These are phyloP conservation scores for Centropristis striata DNA, from an alignment of 2,113 vertebrate species.

Conservation along the genomic window DNA sequence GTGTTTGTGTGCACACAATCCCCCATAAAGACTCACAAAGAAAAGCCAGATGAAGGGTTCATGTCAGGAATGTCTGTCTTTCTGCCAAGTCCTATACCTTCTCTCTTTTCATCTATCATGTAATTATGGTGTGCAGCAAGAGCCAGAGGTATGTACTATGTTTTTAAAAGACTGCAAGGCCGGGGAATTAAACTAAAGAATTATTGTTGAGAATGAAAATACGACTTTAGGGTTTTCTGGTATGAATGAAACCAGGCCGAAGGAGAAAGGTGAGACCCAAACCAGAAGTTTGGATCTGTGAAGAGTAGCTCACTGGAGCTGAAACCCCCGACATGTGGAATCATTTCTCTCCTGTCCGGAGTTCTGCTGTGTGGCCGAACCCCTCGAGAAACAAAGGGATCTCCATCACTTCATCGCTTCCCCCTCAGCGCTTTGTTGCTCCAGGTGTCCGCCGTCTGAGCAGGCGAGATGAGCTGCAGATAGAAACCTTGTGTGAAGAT, in stretches of 20 bases:
- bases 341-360: conserved; percentile 44
- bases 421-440: conserved; percentile 48
- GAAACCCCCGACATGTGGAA: conserved; percentile 48
- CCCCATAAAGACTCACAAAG: conserved; percentile 36
- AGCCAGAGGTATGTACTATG: conserved; percentile 58
- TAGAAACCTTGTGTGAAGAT: conserved; percentile 29
- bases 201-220: conserved; percentile 30
- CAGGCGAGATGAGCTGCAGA: conserved; percentile 45
- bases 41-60: conserved; percentile 60
- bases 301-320: conserved; percentile 12
- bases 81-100: conserved; percentile 68
- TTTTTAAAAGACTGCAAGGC: conserved; percentile 19
- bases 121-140: conserved; percentile 64
- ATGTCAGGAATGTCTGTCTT: conserved; percentile 63
- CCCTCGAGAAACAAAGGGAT: conserved; percentile 54
- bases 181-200: conserved; percentile 34
- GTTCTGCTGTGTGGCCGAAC: conserved; percentile 34
- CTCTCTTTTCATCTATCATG: conserved; percentile 53
- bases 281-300: conserved; percentile 1
- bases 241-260: conserved; percentile 3
- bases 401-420: conserved; percentile 48
- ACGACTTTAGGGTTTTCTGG: conserved; percentile 3
- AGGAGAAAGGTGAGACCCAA: conserved; percentile 15
- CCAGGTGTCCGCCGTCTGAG: conserved; percentile 58
- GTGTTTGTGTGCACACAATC: conserved; percentile 26